Percentiles rank a stretch among this genome's conserved stretches.
phyloP scores from a whole-genome alignment of 2,797 vertebrate species.

The Lagocephalus sceleratus region DNA sequence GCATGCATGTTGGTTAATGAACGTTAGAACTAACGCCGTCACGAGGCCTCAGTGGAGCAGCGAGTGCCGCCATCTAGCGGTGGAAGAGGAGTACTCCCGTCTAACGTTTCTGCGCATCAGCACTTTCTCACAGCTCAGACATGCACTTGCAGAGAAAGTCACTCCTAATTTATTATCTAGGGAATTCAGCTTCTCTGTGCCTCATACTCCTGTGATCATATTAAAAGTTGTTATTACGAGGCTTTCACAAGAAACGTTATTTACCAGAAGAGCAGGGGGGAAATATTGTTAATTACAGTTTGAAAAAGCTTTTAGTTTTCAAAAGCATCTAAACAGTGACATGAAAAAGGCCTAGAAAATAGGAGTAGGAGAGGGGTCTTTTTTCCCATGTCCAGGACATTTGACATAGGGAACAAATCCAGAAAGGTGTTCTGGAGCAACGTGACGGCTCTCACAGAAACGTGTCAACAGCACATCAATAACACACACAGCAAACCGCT shows the following conservation, averaged over 20 bases:
- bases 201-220: slow-evolving; percentile 33
- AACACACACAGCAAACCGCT: slow-evolving; percentile 35
- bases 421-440: slow-evolving; percentile 26
- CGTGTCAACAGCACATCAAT: slow-evolving; percentile 60
- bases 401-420: slow-evolving; percentile 29
- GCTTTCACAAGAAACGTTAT: slow-evolving; percentile 33
- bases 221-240: slow-evolving; percentile 36
- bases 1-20: too few species aligned
- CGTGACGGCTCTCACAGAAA: slow-evolving; percentile 38
- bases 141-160: too few species aligned
- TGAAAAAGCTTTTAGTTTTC: too few species aligned
- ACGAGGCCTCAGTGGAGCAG: background rate
- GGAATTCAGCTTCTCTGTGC: background rate
- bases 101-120: too few species aligned
- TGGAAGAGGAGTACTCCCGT: too few species aligned
- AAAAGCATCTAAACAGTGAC: too few species aligned
- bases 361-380: too few species aligned
- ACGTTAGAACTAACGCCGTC: too few species aligned
- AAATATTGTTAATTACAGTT: slow-evolving; percentile 9
- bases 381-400: too few species aligned
- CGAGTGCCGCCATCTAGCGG: background rate
- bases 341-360: too few species aligned
- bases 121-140: too few species aligned
- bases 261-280: slow-evolving; percentile 37
- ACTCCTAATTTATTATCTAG: background rate